A percentile compares a stretch with the other conserved stretches of the same genome.
Evolutionary conservation across 2,888 invertebrate genomes (phyloP).

Genomic region (Entomobrya proxima): DNA sequence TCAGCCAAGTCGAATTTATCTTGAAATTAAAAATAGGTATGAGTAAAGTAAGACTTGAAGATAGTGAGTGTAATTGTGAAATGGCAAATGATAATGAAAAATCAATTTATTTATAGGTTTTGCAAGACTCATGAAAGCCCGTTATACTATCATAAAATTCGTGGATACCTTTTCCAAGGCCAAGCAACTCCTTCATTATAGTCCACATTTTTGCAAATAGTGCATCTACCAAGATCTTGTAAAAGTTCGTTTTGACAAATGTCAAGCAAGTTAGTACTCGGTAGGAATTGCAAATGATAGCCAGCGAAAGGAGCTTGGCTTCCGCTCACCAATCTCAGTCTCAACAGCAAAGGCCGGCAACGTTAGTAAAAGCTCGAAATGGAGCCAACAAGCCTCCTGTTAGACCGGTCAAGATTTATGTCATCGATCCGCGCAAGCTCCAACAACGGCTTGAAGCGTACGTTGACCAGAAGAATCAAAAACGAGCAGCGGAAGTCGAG

Average conservation of each 20-base stretch:
- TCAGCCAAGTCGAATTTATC: no score
- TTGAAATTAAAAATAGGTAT: no score
- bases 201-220: neutral
- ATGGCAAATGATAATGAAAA: no score
- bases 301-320: slow-evolving; percentile 62
- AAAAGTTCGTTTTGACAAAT: neutral
- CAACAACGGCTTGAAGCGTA: slow-evolving; percentile 67
- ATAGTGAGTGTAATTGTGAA: neutral
- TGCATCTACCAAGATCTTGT: neutral
- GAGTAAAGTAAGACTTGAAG: neutral
- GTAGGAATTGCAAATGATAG: slow-evolving; percentile 56
- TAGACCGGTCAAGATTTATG: slow-evolving; percentile 70
- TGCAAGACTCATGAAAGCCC: no score
- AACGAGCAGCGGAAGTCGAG: neutral
- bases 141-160: no score
- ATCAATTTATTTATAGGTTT: no score
- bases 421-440: slow-evolving; percentile 72
- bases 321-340: slow-evolving; percentile 41
- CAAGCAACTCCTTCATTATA: neutral
- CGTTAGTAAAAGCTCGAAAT: slow-evolving; percentile 40
- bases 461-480: slow-evolving; percentile 47
- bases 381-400: slow-evolving; percentile 42
- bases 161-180: no score
- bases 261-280: neutral
- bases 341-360: slow-evolving; percentile 25